These are phyloP conservation scores for Actinostola sp. DNA, from an alignment of 92 coral and sea anemone species.

Conservation along the genomic window DNA sequence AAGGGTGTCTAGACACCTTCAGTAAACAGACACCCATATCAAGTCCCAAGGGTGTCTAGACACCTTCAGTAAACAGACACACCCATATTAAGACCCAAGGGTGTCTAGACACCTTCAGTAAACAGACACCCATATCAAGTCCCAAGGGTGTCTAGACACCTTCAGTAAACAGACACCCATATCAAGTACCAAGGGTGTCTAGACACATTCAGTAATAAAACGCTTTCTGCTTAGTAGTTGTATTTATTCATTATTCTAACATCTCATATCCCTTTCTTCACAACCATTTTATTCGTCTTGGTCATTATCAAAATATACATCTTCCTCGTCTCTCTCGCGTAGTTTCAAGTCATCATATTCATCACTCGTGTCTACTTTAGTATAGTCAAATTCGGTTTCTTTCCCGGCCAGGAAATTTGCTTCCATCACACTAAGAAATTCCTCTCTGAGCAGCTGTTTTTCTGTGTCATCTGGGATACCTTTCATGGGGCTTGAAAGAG, in stretches of 20 bases:
- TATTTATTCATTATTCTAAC: constrained; percentile 1
- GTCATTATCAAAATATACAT: constrained; percentile 91
- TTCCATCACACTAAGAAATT: constrained; percentile 86
- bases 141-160: too few relatives aligned
- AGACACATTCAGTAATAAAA: too few relatives aligned
- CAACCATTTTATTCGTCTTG: constrained; percentile 59
- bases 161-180: too few relatives aligned
- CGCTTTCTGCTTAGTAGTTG: neutral
- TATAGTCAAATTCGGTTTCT: constrained; percentile 91
- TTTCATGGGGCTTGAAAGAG: constrained; percentile 68
- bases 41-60: too few relatives aligned
- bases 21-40: too few relatives aligned
- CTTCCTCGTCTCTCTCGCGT: constrained; percentile 85
- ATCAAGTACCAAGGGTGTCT: too few relatives aligned
- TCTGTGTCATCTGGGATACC: constrained; percentile 84
- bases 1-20: too few relatives aligned
- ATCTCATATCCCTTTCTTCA: constrained; percentile 17
- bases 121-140: too few relatives aligned
- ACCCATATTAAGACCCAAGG: too few relatives aligned
- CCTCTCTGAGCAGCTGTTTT: constrained; percentile 72
- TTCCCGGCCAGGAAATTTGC: constrained; percentile 85
- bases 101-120: too few relatives aligned
- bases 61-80: too few relatives aligned
- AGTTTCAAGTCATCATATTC: constrained; percentile 88
- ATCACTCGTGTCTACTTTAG: constrained; percentile 78